Evolutionary conservation across 2,113 vertebrate species (phyloP).

Genomic region (Xiphophorus hellerii): DNA sequence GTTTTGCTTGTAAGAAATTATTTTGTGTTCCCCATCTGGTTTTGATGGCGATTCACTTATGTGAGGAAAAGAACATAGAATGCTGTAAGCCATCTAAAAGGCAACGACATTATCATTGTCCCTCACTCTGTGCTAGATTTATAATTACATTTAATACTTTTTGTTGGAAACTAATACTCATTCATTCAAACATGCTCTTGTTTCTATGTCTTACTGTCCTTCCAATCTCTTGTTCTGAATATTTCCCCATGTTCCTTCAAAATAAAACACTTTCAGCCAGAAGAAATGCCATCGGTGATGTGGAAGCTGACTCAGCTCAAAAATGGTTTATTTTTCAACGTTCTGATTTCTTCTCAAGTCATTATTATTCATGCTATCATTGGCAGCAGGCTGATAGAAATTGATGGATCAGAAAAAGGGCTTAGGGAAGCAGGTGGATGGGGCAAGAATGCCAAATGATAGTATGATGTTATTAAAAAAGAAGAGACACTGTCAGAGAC

Average conservation of each 20-base stretch:
- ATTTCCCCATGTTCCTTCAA: constrained; percentile 7
- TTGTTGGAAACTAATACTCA: not conserved
- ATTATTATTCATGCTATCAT: constrained; percentile 56
- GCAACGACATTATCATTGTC: not conserved
- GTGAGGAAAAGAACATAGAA: not conserved
- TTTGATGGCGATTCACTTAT: not conserved
- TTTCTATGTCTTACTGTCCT: not conserved
- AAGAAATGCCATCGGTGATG: constrained; percentile 39
- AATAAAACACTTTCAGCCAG: constrained; percentile 19
- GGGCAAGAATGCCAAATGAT: constrained; percentile 49
- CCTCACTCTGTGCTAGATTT: not conserved
- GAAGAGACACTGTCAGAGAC: constrained; percentile 48
- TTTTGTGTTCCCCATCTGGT: not conserved
- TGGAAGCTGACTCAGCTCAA: constrained; percentile 58
- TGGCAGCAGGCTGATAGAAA: constrained; percentile 33
- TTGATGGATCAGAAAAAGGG: constrained; percentile 61
- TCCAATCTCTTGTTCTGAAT: constrained; percentile 6
- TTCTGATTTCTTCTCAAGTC: constrained; percentile 14
- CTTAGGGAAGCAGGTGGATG: constrained; percentile 24
- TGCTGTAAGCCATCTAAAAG: not conserved
- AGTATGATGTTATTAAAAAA: constrained; percentile 59
- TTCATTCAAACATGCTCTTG: not conserved
- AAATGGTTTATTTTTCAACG: constrained; percentile 19
- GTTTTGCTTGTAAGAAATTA: not conserved
- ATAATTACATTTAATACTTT: not conserved